Evolutionary conservation across 1,140 invertebrate species (phyloP).

Genomic region (Heliothis subflexa): DNA sequence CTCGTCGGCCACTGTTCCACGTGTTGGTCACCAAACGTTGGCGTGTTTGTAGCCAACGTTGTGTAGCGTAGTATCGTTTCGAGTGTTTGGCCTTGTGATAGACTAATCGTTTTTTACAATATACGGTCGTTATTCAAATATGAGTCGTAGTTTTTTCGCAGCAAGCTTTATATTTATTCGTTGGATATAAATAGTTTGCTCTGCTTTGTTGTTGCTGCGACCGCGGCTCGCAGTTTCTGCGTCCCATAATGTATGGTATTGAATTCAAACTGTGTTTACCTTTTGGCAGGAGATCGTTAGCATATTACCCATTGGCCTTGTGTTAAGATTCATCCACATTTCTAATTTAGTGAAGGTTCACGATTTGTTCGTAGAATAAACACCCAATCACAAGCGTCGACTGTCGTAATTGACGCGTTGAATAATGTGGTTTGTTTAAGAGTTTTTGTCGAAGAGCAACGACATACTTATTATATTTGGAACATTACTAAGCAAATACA

Average conservation of each 20-base stretch:
- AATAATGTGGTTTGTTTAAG: neutral
- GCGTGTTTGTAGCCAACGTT: neutral
- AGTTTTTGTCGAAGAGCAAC: neutral
- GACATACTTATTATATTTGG: neutral
- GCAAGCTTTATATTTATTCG: conserved; percentile 12
- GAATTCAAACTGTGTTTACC: conserved; percentile 47
- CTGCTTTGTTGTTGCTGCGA: conserved; percentile 23
- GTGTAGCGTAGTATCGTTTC: conserved; percentile 26
- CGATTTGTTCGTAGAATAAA: conserved; percentile 17
- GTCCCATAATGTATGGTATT: conserved; percentile 40
- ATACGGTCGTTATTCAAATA: conserved; percentile 11
- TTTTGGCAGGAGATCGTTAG: conserved; percentile 51
- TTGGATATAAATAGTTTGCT: neutral
- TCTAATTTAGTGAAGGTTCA: conserved; percentile 52
- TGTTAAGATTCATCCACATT: conserved; percentile 42
- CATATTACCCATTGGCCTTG: conserved; percentile 50
- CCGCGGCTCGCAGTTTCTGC: neutral
- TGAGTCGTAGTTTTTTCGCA: conserved; percentile 1
- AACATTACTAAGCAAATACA: neutral
- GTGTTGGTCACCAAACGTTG: conserved; percentile 37
- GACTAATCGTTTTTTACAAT: conserved; percentile 51
- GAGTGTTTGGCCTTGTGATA: conserved; percentile 58
- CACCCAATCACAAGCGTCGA: neutral
- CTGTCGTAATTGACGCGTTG: no score
- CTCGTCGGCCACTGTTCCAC: conserved; percentile 36